Conservation (phyloP, 2,113 vertebrate species). For the Eulemur macaco region DNA sequence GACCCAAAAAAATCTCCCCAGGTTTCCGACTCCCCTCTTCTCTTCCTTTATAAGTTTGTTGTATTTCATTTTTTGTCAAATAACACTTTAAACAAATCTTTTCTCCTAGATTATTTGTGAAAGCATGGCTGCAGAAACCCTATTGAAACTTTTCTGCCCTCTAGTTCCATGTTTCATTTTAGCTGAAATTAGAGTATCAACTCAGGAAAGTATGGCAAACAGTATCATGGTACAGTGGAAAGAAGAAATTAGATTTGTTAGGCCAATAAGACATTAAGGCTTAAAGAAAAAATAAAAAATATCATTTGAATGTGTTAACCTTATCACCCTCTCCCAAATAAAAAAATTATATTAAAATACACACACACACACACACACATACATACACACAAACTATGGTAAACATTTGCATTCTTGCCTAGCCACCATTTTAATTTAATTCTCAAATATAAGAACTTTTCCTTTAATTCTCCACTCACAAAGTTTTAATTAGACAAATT, state of each 20-base stretch:
- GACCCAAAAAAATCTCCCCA: neutral
- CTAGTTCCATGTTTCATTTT: neutral
- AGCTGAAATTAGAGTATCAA: neutral
- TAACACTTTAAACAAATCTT: neutral
- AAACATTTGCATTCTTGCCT: neutral
- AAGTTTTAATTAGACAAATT: constrained; percentile 63
- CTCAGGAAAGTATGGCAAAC: neutral
- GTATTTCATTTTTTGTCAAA: neutral
- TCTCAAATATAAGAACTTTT: constrained; percentile 1
- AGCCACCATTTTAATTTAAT: constrained; percentile 23
- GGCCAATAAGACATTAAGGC: neutral
- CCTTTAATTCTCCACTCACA: neutral
- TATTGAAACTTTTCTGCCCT: neutral
- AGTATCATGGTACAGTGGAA: neutral
- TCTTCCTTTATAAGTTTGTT: neutral
- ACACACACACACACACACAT: neutral
- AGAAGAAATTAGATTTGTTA: neutral
- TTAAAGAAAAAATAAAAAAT: neutral
- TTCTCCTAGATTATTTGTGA: neutral
- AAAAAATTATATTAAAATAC: neutral
- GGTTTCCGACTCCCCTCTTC: neutral
- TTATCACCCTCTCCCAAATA: neutral
- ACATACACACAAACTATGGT: neutral
- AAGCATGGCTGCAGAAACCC: neutral
- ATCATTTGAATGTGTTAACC: neutral